Evolutionary conservation across 2,113 vertebrate genomes (phyloP), one percentile per base, ranked within the genome.

Genomic region (Phyllopteryx taeniolatus): DNA sequence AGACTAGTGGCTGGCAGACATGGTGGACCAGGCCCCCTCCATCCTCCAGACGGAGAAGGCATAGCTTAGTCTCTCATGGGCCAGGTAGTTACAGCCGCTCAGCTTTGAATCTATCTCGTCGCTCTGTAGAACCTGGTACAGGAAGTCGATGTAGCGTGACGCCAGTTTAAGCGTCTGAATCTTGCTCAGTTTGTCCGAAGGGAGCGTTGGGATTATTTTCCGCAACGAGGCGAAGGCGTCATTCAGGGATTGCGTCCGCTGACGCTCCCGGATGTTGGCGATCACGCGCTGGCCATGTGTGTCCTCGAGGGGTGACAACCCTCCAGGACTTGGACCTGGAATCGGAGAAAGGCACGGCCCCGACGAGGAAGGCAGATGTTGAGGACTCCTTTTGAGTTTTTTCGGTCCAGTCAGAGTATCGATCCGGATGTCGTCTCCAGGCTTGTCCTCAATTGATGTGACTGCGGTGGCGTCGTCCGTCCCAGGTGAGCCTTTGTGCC

Each of bases 11-110:
- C 94, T 92, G 1, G 94, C 90, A 1, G 94, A 96, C 94, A 95
- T 94, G 84, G 82, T 79, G 0, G 95, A 93, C 95, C 95, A 96
- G 79, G 95, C 95, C 6, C 95, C 95, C 86, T 96, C 95, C 95
- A 96, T 96, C 90, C 95, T 94, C 95, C 95, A 96, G 5, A 96
- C 94, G 0, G 95, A 96, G 88, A 96, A 96, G 78, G 95, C 95
- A 0, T 96, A 96, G 90, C 95, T 95, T 71, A 96, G 94, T 76
- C 94, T 87, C 86, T 96, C 95, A 0, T 96, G 95, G 70, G 95
- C 95, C 88, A 96, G 90, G 86, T 94, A 95, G 83, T 94, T 95
- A 79, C 94, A 96, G 76, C 94, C 94, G 67, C 94, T 83, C 72
- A 92, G 80, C 88, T 95, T 96, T 72, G 91, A 81, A 77, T 95